These are phyloP conservation scores for Ispidina lecontei DNA, from an alignment of 2,797 vertebrate species.

Conservation along the genomic window DNA sequence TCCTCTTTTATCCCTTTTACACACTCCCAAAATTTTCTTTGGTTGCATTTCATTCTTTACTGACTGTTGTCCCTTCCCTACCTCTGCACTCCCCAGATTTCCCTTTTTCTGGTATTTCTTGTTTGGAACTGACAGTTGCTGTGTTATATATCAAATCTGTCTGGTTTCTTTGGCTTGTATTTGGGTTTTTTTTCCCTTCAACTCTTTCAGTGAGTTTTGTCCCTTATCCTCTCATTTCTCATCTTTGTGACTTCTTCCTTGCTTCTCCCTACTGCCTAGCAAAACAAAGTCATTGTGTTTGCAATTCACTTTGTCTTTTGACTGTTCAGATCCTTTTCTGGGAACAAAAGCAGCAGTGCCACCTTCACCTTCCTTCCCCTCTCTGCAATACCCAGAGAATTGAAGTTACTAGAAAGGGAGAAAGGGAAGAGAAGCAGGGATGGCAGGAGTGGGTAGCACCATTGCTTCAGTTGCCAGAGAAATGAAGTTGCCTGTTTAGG, in stretches of 20 bases:
- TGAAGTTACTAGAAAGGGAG: conserved; percentile 2
- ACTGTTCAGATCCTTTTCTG: neutral
- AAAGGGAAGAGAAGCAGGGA: neutral
- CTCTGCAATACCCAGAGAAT: neutral
- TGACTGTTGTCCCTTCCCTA: neutral
- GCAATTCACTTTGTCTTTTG: neutral
- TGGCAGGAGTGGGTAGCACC: neutral
- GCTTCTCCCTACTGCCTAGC: neutral
- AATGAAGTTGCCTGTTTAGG: neutral
- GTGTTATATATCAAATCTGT: neutral
- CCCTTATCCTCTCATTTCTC: neutral
- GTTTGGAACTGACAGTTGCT: neutral
- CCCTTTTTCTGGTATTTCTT: neutral
- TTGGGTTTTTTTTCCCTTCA: neutral
- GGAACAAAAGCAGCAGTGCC: conserved; percentile 19
- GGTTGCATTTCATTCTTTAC: neutral
- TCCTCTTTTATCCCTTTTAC: neutral
- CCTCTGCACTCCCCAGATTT: neutral
- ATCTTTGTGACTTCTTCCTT: neutral
- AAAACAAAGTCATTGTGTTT: neutral
- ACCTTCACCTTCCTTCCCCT: neutral
- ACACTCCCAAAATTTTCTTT: neutral
- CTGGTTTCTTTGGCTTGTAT: too few species aligned
- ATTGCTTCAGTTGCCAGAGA: neutral
- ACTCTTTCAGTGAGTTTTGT: neutral